These are phyloP conservation scores for Ia io DNA, from an alignment of 2,113 vertebrate species.

Conservation along the genomic window DNA sequence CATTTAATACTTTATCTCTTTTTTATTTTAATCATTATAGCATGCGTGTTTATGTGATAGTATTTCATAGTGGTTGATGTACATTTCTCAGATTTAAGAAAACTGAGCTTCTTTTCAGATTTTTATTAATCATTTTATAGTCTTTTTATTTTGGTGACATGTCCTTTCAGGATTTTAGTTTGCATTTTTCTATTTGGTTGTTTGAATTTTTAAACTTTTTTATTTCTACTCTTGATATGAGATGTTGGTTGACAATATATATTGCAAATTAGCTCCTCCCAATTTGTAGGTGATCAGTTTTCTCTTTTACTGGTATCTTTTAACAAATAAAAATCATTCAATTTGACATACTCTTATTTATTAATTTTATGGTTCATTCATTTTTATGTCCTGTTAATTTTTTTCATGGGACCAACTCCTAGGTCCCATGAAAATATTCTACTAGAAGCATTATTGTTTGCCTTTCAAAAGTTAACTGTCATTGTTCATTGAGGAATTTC, in stretches of 20 bases:
- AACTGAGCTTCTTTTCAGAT: neutral
- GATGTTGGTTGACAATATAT: neutral
- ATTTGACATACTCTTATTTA: neutral
- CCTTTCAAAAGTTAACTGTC: neutral
- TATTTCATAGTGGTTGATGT: neutral
- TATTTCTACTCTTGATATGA: neutral
- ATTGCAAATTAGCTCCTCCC: neutral
- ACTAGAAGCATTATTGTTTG: neutral
- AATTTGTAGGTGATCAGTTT: neutral
- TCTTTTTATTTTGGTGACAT: neutral
- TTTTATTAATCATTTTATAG: neutral
- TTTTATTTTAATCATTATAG: neutral
- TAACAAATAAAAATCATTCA: neutral
- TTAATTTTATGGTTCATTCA: neutral
- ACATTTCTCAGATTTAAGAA: neutral
- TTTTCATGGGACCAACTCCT: neutral
- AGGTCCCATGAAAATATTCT: neutral
- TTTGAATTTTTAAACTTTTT: neutral
- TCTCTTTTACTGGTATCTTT: neutral
- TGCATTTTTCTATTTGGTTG: neutral
- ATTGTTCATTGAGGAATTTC: constrained; percentile 7
- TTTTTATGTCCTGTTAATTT: neutral
- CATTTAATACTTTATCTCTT: neutral
- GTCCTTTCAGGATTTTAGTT: neutral
- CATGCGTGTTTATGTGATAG: neutral